Percentiles rank a stretch among this genome's conserved stretches.
Evolutionary conservation across 2,888 invertebrate species (phyloP).

Genomic region (Cephus pygmeus): DNA sequence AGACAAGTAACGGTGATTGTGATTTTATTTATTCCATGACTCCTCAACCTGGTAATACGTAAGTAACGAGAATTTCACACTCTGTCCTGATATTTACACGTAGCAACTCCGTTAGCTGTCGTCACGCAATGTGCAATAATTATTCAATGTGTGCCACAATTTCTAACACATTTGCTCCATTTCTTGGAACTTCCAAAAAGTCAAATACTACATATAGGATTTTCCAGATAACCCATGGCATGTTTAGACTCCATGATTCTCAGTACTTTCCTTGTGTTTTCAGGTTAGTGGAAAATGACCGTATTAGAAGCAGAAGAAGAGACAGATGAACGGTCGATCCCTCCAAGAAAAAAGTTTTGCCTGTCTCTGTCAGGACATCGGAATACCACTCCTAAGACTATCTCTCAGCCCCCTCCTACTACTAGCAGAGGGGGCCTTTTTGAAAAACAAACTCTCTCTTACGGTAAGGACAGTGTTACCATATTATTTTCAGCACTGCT

Average conservation of each 20-base stretch:
- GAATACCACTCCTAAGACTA: conserved; percentile 35
- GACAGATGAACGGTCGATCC: conserved; percentile 64
- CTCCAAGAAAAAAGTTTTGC: conserved; percentile 67
- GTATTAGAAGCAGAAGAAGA: conserved; percentile 68
- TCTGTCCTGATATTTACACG: no score
- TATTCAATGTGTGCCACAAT: not conserved
- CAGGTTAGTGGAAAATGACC: conserved; percentile 68
- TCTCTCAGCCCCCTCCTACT: conserved; percentile 49
- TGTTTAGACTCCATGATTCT: not conserved
- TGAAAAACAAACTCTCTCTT: conserved; percentile 41
- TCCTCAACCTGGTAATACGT: conserved; percentile 53
- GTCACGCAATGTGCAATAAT: not conserved
- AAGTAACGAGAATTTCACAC: conserved; percentile 37
- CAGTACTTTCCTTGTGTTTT: conserved; percentile 13
- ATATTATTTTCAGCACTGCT: not conserved
- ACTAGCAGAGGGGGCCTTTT: conserved; percentile 48
- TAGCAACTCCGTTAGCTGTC: not conserved
- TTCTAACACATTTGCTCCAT: not conserved
- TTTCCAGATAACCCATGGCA: not conserved
- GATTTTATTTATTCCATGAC: conserved; percentile 54
- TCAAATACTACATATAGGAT: not conserved
- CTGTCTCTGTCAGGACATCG: conserved; percentile 56
- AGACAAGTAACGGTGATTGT: conserved; percentile 30
- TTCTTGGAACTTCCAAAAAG: not conserved
- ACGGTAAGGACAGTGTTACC: conserved; percentile 36